Evolutionary conservation across 2,113 vertebrate species (phyloP), one percentile per base, ranked within the genome.

Genomic region (Syngnathus typhle): DNA sequence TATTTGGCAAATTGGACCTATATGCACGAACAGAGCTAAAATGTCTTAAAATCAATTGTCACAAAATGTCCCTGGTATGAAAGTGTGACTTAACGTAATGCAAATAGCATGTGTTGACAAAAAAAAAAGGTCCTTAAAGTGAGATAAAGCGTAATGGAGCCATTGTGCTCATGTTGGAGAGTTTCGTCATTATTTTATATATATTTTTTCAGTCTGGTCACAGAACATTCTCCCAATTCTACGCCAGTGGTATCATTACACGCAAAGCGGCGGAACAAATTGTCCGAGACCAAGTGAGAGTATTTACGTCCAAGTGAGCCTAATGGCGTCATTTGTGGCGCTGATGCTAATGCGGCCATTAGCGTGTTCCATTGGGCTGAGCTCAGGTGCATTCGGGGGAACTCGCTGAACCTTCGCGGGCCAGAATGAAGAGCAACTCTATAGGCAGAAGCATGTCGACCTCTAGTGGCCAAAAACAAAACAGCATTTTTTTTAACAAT

Each of bases 241-340:
- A 74, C 68, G 67, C 39, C 39, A 62, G 23, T 39, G 27, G 71
- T 76, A 84, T 89, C 87, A 84, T 90, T 90, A 88, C 37, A 61
- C 81, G 84, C 86, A 84, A 52, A 87, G 88, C 69, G 19, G 70
- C 76, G 71, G 76, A 81, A 83, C 88, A 90, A 88, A 89, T 86
- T 88, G 84, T 84, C 81, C 77, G 80, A 84, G 76, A 87, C 80
- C 80, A 85, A 89, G 82, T 76, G 80, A 87, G 88, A 74, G 87
- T 91, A 91, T 89, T 90, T 86, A 87, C 88, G 90, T 87, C 85
- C 79, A 82, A 88, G 80, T 85, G 72, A 72, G 85, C 75, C 85
- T 90, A 89, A 92, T 90, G 88, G 90, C 77, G 86, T 87, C 75
- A 90, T 92, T 89, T 90, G 88, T 89, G 90, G 90, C 88, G 84